Evolutionary conservation across 2,888 invertebrate species (phyloP).

Genomic region (Hirtodrosophila confusa): DNA sequence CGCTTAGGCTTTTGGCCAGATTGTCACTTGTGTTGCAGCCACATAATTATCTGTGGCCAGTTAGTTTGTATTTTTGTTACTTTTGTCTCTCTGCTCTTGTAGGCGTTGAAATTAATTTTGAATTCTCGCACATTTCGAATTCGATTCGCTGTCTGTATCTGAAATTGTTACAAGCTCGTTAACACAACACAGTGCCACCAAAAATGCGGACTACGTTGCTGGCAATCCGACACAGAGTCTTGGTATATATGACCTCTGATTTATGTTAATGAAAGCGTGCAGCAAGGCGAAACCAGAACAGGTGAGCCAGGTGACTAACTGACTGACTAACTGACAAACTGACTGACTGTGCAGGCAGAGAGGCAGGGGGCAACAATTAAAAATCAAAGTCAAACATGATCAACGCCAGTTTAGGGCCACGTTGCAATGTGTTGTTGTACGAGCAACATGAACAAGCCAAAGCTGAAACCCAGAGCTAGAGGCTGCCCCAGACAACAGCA

Average conservation of each 20-base stretch:
- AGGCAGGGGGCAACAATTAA: slow-evolving; percentile 81
- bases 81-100: slow-evolving; percentile 51
- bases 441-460: slow-evolving; percentile 78
- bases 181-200: slow-evolving; percentile 78
- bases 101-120: slow-evolving; percentile 83
- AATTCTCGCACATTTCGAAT: slow-evolving; percentile 67
- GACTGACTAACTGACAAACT: too few relatives aligned
- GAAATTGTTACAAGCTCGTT: slow-evolving; percentile 83
- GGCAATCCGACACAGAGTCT: slow-evolving; percentile 11
- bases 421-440: slow-evolving; percentile 62
- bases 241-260: slow-evolving; percentile 71
- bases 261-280: slow-evolving; percentile 69
- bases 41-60: slow-evolving; percentile 61
- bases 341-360: slow-evolving; percentile 1
- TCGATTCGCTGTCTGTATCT: slow-evolving; percentile 58
- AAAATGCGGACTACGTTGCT: slow-evolving; percentile 24
- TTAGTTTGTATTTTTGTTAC: slow-evolving; percentile 5
- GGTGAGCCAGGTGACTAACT: slow-evolving; percentile 58
- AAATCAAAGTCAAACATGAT: slow-evolving; percentile 84
- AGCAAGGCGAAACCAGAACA: slow-evolving; percentile 59
- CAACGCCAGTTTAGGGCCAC: slow-evolving; percentile 81
- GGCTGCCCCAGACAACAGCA: slow-evolving; percentile 22
- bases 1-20: slow-evolving; percentile 52
- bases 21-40: slow-evolving; percentile 55
- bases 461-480: slow-evolving; percentile 10